phyloP scores from a whole-genome alignment of 2,797 vertebrate genomes.

The Poeciliopsis turneri region DNA sequence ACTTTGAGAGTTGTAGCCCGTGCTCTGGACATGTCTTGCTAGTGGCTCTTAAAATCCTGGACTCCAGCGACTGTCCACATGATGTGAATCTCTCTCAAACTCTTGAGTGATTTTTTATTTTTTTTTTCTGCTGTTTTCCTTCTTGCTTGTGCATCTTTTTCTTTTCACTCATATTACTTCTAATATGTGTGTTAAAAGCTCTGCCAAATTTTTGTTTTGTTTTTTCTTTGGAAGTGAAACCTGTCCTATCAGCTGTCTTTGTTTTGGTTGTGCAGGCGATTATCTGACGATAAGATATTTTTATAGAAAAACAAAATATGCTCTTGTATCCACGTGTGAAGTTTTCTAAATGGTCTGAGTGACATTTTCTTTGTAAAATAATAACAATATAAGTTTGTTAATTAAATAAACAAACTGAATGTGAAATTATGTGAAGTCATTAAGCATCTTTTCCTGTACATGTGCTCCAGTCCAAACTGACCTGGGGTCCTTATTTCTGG shows the following conservation, averaged over 20 bases:
- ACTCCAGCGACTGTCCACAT: neutral
- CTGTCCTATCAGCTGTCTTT: neutral
- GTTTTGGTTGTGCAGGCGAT: neutral
- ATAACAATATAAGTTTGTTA: too few species aligned
- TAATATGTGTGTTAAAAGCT: neutral
- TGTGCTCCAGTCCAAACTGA: constrained; percentile 87
- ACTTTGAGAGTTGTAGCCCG: neutral
- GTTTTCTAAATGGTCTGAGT: neutral
- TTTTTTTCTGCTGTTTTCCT: neutral
- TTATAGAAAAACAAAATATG: neutral
- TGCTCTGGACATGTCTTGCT: neutral
- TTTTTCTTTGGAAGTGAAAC: neutral
- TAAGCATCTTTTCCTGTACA: constrained; percentile 1
- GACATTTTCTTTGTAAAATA: neutral
- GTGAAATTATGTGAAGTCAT: neutral
- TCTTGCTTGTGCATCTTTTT: neutral
- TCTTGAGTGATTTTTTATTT: neutral
- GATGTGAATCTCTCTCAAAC: neutral
- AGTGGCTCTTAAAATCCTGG: neutral
- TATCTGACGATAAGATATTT: neutral
- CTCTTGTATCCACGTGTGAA: neutral
- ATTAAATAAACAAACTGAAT: too few species aligned
- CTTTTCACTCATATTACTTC: neutral
- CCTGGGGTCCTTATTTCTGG: constrained; percentile 97
- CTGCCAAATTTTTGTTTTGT: neutral